Evolutionary conservation across 2,113 vertebrate genomes (phyloP).

Genomic region (Catagonus wagneri): DNA sequence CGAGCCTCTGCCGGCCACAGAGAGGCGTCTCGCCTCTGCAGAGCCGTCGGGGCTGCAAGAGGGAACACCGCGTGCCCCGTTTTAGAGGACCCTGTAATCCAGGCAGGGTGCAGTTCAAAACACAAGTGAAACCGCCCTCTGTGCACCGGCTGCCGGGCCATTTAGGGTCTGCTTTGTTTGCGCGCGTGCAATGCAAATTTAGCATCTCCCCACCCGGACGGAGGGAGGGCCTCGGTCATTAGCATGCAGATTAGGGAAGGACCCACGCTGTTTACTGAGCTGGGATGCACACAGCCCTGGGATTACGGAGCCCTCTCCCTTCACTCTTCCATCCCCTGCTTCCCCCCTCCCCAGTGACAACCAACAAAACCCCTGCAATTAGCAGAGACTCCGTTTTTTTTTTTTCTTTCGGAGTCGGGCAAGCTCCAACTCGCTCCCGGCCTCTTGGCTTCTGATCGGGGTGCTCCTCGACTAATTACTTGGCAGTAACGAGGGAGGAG

Average conservation of each 20-base stretch:
- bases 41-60: accelerated
- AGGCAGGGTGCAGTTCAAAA: background rate
- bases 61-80: too few relatives aligned
- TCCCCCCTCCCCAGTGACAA: background rate
- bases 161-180: background rate
- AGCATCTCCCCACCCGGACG: background rate
- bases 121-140: background rate
- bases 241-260: background rate
- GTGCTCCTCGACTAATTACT: conserved; percentile 80
- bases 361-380: conserved; percentile 45
- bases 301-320: background rate
- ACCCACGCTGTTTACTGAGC: background rate
- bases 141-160: accelerated
- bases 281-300: background rate
- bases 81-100: background rate
- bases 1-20: background rate
- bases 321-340: background rate
- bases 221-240: background rate
- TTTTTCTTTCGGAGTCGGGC: conserved; percentile 44
- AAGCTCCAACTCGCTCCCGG: conserved; percentile 78
- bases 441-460: conserved; percentile 74
- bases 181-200: accelerated
- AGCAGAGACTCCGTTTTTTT: background rate
- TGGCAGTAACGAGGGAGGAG: conserved; percentile 62
- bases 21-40: background rate